Percentiles rank a stretch among this genome's conserved stretches.
Evolutionary conservation across 1,140 invertebrate genomes (phyloP).

Genomic region (Rhopalosiphum maidis): DNA sequence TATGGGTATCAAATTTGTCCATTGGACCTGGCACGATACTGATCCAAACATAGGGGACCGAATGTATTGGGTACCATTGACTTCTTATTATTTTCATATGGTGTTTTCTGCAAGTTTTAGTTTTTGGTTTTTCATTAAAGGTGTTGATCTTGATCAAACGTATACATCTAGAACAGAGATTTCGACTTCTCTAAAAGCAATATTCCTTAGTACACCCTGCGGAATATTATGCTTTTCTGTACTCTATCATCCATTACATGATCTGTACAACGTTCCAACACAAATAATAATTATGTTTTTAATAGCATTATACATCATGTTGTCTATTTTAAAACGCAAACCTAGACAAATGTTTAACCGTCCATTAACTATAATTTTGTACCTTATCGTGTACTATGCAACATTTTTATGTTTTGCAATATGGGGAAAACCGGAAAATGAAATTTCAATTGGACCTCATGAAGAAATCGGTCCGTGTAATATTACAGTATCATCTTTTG

Average conservation of each 20-base stretch:
- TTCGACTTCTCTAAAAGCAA: slow-evolving; percentile 64
- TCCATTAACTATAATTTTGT: slow-evolving; percentile 56
- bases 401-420: slow-evolving; percentile 66
- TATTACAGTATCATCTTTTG: slow-evolving; percentile 70
- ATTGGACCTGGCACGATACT: slow-evolving; percentile 88
- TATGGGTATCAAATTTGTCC: slow-evolving; percentile 78
- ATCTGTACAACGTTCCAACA: slow-evolving; percentile 63
- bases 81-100: slow-evolving; percentile 74
- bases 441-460: slow-evolving; percentile 75
- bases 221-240: slow-evolving; percentile 75
- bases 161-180: slow-evolving; percentile 65
- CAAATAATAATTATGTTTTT: slow-evolving; percentile 18
- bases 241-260: slow-evolving; percentile 79
- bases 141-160: slow-evolving; percentile 59
- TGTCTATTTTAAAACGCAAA: background rate
- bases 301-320: slow-evolving; percentile 11
- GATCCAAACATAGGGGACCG: slow-evolving; percentile 82
- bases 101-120: slow-evolving; percentile 76
- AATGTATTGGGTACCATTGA: slow-evolving; percentile 80
- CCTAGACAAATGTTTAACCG: background rate
- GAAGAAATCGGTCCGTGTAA: slow-evolving; percentile 79
- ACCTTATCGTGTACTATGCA: slow-evolving; percentile 66
- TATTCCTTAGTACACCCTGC: slow-evolving; percentile 73
- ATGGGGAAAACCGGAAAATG: slow-evolving; percentile 72
- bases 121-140: slow-evolving; percentile 72